phyloP scores from a whole-genome alignment of 2,888 invertebrate genomes.

The Linnaemya tessellans region DNA sequence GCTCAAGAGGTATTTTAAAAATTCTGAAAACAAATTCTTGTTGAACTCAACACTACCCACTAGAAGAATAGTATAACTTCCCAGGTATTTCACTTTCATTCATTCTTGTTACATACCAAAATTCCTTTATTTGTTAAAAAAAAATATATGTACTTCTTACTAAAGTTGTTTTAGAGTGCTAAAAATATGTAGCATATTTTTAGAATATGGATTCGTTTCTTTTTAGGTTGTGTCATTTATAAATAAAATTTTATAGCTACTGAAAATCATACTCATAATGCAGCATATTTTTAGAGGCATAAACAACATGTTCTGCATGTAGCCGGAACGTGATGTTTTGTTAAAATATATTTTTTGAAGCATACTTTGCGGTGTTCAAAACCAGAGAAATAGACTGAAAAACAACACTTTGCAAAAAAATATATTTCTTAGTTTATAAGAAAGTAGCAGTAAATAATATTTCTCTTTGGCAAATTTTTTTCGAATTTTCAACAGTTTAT shows the following conservation, averaged over 20 bases:
- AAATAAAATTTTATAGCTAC: background rate
- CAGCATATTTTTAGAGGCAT: slow-evolving; percentile 47
- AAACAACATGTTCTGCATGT: slow-evolving; percentile 3
- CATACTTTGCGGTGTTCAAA: slow-evolving; percentile 26
- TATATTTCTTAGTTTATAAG: too few species aligned
- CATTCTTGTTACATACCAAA: too few species aligned
- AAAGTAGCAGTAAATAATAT: too few species aligned
- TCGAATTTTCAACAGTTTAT: too few species aligned
- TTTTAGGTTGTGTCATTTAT: slow-evolving; percentile 7
- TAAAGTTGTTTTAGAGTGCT: background rate
- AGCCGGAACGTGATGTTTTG: slow-evolving; percentile 45
- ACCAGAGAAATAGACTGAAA: background rate
- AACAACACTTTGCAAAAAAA: too few species aligned
- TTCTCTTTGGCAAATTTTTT: background rate
- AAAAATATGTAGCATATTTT: slow-evolving; percentile 27
- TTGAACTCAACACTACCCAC: too few species aligned
- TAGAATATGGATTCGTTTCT: background rate
- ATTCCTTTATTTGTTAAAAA: background rate
- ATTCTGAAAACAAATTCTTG: too few species aligned
- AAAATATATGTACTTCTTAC: background rate
- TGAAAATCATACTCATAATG: slow-evolving; percentile 17
- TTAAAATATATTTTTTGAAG: slow-evolving; percentile 28
- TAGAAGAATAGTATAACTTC: too few species aligned
- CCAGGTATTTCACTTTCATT: too few species aligned
- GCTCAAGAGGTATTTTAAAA: too few species aligned